phyloP scores from a whole-genome alignment of 2,113 vertebrate genomes.

The Petromus typicus region DNA sequence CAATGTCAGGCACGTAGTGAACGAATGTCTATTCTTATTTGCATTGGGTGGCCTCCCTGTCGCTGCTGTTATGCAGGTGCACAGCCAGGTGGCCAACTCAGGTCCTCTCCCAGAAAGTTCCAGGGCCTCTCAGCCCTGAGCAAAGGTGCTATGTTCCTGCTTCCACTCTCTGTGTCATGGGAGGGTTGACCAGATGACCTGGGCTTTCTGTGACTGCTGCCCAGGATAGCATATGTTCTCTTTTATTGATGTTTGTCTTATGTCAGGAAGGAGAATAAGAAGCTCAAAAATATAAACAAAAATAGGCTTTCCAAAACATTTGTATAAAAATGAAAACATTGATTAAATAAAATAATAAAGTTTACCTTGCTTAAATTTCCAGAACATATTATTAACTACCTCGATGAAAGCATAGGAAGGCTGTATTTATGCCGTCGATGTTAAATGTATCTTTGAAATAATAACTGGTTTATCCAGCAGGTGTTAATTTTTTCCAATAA shows the following conservation, averaged over 20 bases:
- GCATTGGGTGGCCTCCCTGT: background rate
- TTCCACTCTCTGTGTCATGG: background rate
- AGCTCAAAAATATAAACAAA: constrained; percentile 23
- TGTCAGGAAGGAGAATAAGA: background rate
- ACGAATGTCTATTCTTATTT: background rate
- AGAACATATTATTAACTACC: background rate
- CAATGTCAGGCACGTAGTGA: background rate
- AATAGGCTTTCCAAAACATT: background rate
- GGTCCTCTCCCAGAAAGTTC: background rate
- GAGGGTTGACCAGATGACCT: background rate
- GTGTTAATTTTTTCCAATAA: background rate
- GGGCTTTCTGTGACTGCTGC: background rate
- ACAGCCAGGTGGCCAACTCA: no score
- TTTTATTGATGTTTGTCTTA: background rate
- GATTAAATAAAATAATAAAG: background rate
- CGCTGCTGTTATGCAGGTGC: background rate
- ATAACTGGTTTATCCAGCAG: background rate
- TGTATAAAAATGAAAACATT: background rate
- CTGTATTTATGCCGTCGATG: background rate
- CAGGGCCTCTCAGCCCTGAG: background rate
- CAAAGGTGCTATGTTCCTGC: background rate
- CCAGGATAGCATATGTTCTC: background rate
- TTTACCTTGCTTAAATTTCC: constrained; percentile 38
- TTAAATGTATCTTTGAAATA: background rate
- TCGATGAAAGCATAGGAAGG: background rate